Evolutionary conservation across 1,140 invertebrate species (phyloP).

Genomic region (Lineus longissimus): DNA sequence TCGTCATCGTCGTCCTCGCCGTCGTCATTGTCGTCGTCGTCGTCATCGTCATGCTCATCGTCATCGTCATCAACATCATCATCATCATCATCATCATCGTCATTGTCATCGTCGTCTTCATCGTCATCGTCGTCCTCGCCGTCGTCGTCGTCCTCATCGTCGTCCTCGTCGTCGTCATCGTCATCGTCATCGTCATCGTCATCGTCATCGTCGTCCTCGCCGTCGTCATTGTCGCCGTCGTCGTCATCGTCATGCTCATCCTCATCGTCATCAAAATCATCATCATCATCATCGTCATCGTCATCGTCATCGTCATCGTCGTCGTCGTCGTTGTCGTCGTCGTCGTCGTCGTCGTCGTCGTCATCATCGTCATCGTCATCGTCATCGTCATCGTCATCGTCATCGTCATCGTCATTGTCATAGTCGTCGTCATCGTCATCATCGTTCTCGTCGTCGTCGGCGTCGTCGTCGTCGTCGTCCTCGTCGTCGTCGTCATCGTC

Average conservation of each 20-base stretch:
- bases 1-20: too few species aligned
- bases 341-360: conserved; percentile 12
- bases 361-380: background rate
- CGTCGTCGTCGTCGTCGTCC: conserved; percentile 14
- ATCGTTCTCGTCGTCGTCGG: too few species aligned
- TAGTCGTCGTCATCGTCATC: too few species aligned
- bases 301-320: conserved; percentile 7
- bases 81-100: background rate
- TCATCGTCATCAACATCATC: conserved; percentile 2
- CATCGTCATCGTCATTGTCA: conserved; percentile 13
- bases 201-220: background rate
- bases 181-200: background rate
- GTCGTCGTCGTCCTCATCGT: too few species aligned
- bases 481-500: conserved; percentile 10
- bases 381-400: background rate
- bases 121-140: background rate
- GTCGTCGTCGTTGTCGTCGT: conserved; percentile 12
- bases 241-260: background rate
- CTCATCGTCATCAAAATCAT: too few species aligned
- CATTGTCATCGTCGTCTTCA: conserved; percentile 9
- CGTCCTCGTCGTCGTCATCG: background rate
- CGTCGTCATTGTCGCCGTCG: background rate
- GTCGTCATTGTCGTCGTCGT: conserved; percentile 13
- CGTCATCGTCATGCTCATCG: conserved; percentile 12
- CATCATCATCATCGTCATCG: too few species aligned